Conservation (phyloP, 2,113 vertebrate species). For the Acrocephalus arundinaceus region DNA sequence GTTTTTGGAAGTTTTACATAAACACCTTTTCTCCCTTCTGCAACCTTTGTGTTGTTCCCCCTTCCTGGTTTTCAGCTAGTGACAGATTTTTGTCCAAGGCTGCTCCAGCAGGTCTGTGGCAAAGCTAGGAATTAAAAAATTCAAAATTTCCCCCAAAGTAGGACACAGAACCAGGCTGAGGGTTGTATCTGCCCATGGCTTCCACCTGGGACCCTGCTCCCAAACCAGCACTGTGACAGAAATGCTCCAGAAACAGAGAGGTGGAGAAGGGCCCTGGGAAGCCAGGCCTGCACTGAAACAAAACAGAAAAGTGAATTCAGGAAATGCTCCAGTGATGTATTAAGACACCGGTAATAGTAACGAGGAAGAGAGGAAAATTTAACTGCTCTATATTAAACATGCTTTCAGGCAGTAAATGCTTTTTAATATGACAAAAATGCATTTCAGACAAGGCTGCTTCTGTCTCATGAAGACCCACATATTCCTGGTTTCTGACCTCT, state of each 20-base stretch:
- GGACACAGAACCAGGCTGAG: neutral
- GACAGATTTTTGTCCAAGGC: neutral
- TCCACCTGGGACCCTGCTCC: neutral
- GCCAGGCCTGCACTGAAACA: neutral
- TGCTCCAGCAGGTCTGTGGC: neutral
- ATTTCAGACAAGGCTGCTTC: neutral
- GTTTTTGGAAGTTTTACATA: neutral
- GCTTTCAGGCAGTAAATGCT: neutral
- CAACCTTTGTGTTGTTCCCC: neutral
- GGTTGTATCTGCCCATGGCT: neutral
- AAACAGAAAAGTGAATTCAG: neutral
- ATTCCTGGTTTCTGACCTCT: neutral
- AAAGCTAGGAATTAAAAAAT: neutral
- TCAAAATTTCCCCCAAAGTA: neutral
- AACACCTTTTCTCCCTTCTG: neutral
- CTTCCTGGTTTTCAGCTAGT: neutral
- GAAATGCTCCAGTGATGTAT: neutral
- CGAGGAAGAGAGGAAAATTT: neutral
- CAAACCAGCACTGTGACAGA: neutral
- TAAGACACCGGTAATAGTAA: neutral
- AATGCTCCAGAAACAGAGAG: neutral
- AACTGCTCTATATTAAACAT: neutral
- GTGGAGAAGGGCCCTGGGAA: neutral
- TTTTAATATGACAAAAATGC: neutral
- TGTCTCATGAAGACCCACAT: neutral